These are phyloP conservation scores for Taenioides sp. DNA, from an alignment of 2,797 vertebrate species.

Conservation along the genomic window DNA sequence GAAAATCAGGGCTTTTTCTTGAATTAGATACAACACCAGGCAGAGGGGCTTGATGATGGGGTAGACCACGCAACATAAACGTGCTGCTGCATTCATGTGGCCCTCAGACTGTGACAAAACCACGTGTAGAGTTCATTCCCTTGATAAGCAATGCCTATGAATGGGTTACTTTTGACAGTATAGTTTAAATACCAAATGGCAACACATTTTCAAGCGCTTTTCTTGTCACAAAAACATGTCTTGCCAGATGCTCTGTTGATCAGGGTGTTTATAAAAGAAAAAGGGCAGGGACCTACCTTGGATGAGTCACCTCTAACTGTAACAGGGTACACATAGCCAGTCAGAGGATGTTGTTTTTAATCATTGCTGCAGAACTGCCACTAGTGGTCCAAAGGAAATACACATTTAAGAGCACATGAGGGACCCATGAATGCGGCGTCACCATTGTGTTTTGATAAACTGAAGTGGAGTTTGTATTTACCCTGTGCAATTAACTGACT, in stretches of 20 bases:
- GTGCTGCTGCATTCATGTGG: conserved; percentile 6
- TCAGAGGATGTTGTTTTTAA: neutral
- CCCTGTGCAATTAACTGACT: neutral
- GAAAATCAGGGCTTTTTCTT: conserved; percentile 12
- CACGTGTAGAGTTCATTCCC: neutral
- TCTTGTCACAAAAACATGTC: neutral
- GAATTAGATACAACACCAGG: neutral
- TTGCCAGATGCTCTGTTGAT: neutral
- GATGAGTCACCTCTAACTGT: neutral
- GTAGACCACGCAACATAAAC: neutral
- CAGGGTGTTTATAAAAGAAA: conserved; percentile 1
- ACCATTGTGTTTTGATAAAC: neutral
- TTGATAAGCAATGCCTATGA: neutral
- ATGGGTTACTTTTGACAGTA: too few relatives aligned
- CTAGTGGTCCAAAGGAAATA: neutral
- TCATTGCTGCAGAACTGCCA: neutral
- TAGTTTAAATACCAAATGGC: too few relatives aligned
- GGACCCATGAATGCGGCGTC: conserved; percentile 2
- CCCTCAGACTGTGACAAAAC: neutral
- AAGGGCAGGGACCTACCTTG: conserved; percentile 1
- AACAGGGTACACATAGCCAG: neutral
- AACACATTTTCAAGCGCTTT: neutral
- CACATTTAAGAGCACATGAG: neutral
- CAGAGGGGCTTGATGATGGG: neutral
- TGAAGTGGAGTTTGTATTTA: neutral